Evolutionary conservation across 2,888 invertebrate genomes (phyloP), one percentile per base, ranked within the genome.

Genomic region (Lumbricus terrestris): DNA sequence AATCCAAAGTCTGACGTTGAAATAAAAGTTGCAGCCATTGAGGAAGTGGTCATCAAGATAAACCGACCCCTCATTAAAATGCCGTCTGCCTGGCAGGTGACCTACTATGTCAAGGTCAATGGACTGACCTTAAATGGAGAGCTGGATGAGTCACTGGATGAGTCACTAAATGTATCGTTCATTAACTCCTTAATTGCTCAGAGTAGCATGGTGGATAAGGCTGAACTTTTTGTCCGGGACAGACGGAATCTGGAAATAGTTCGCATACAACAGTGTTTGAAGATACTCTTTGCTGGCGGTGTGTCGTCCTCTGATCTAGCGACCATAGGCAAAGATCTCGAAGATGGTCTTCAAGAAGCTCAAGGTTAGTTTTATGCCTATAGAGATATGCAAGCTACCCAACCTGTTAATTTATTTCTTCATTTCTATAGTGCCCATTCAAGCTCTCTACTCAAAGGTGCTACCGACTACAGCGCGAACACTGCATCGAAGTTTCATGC

Each of bases 21-120:
- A 85, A 18, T 85, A 85, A 85, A 85, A 85, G 85, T 85, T 15
- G 85, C 85, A 34, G 85, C 35, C 6, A 85, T 85, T 85, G 85
- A 85, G 23, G 37, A 85, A 85, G 85, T 85, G 35, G 35, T 85
- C n/a, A 85, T 85, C 20, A 85, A 35, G 20, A 35, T 23, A 15
- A 37, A 37, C 35, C 85, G 35, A 85, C 37, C 85, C 18, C 37
- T 85, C 8, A 34, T 85, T 8, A 35, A 85, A 15, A 35, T 37
- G 37, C 85, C 85, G 18, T 85, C 85, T 85, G 85, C 23, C 35
- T 85, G 85, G 85, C 85, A 85, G 37, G 85, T 85, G 37, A 20
- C 35, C 35, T 85, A 85, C 34, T 85, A 85, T 33, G 37, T 85
- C 85, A 85, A 33, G 37, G 34, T 85, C 35, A 23, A 85, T 85